A percentile compares a stretch with the other conserved stretches of the same genome.
Conservation (phyloP, 2,113 vertebrate species). For the Athene noctua region DNA sequence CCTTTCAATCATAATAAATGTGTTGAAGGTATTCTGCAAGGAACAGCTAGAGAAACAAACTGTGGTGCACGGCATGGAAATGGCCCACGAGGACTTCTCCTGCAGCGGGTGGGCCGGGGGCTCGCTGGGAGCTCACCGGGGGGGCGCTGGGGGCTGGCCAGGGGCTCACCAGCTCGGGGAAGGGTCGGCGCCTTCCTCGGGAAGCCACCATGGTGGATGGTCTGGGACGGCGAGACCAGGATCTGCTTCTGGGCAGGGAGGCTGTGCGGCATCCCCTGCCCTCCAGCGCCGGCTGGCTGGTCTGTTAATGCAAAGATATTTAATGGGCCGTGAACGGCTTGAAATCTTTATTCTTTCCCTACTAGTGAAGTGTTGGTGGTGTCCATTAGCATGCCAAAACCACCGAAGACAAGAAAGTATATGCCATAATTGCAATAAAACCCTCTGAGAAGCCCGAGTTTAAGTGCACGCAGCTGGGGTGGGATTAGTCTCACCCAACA, state of each 20-base stretch:
- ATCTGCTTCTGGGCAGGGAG: not conserved
- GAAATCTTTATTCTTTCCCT: not conserved
- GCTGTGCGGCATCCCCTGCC: not conserved
- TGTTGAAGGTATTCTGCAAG: not conserved
- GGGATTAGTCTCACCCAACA: not conserved
- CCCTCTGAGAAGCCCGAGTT: not conserved
- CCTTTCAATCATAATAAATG: not conserved
- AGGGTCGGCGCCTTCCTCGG: rapidly evolving
- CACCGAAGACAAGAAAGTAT: not conserved
- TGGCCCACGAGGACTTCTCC: not conserved
- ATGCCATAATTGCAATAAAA: too few species aligned
- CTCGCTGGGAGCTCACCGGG: not conserved
- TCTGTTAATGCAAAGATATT: not conserved
- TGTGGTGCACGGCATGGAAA: rapidly evolving
- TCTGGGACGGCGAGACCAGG: not conserved
- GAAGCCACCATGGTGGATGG: rapidly evolving
- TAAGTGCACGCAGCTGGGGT: too few species aligned
- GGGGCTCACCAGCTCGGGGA: not conserved
- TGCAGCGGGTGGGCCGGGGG: not conserved
- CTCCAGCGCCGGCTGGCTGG: not conserved
- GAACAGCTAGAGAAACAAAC: not conserved
- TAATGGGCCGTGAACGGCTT: not conserved
- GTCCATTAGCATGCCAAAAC: not conserved
- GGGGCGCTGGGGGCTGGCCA: not conserved
- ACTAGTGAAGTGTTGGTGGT: not conserved